Evolutionary conservation across 2,888 invertebrate genomes (phyloP).

Genomic region (Odontomyia ornata): DNA sequence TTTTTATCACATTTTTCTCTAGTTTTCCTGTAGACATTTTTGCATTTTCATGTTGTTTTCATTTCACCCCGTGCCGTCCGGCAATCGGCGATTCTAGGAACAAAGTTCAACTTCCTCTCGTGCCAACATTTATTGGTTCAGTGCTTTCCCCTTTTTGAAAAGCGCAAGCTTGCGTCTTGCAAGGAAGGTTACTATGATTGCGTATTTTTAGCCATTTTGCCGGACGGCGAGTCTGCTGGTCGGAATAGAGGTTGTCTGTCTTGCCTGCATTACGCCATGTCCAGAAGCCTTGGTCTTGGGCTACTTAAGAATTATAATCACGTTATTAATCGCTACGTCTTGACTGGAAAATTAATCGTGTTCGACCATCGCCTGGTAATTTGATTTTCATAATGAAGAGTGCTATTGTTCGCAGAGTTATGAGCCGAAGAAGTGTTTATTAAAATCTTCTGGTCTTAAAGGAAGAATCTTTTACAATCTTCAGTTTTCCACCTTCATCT

Average conservation of each 20-base stretch:
- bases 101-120: constrained; percentile 46
- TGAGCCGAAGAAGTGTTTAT: too few relatives aligned
- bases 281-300: constrained; percentile 21
- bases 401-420: neutral
- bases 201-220: constrained; percentile 1
- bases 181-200: constrained; percentile 13
- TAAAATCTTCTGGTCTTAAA: too few relatives aligned
- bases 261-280: constrained; percentile 9
- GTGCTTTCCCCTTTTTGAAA: constrained; percentile 35
- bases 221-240: constrained; percentile 18
- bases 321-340: neutral
- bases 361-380: constrained; percentile 11
- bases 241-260: neutral
- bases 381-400: constrained; percentile 8
- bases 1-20: too few relatives aligned
- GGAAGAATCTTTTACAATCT: too few relatives aligned
- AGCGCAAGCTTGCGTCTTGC: constrained; percentile 2
- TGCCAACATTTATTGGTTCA: constrained; percentile 46
- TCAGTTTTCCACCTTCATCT: neutral
- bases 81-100: neutral
- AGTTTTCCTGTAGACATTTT: neutral
- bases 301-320: constrained; percentile 37
- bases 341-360: constrained; percentile 21
- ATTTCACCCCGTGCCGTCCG: neutral
- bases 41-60: neutral